Base-by-base conservation (phyloP, 2,797 vertebrate species). In the Pseudotriccus pelzelni region DNA sequence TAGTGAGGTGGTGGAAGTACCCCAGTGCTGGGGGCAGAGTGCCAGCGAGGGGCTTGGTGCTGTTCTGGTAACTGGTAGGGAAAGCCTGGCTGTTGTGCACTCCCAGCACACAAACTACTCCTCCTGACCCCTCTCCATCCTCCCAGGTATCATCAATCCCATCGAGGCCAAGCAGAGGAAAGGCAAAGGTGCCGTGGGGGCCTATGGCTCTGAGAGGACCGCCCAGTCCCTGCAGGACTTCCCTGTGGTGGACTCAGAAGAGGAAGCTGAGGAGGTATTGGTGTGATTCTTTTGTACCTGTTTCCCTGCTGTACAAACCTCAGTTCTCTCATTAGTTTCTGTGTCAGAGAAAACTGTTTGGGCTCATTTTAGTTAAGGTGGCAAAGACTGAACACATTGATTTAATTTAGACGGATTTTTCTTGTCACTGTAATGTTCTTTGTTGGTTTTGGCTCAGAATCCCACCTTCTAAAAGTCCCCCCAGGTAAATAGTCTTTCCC, bases 81-180 rank as follows among this genome's bases (percentile, higher is more conserved):
- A 64, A 37, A 68, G 6, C 46, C 25, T 47, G 67, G 39, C 43
- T 28, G 13, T 69, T 4, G 9, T 69, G 17, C 59, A 37, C 23
- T 62, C 20, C 39, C 16, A 10, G 14, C 25, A 44, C 43, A 10
- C 18, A 27, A 47, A 24, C 32, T 27, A 24, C 24, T 69, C 46
- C 7, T 75, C 12, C 83, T 90, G 76, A 36, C 12, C 13, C 44
- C 10, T 7, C 58, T 43, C 14, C 3, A 1, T 34, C 44, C 60
- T 77, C 10, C 15, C 8, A 99, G 99, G 99, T 95, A 99, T 99
- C 92, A 94, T 99, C 87, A 99, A 98, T 58, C 99, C 99, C 1
- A 99, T 99, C 22, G 99, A 99, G 97, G 99, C 99, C 70, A 99
- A 99, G 47, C 97, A 99, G 81, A 98, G 99, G 36, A 99, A 99